Percentiles rank a stretch among this genome's conserved stretches.
These are phyloP conservation scores for Nycticorax nycticorax DNA, from an alignment of 2,113 vertebrate species.

Conservation along the genomic window DNA sequence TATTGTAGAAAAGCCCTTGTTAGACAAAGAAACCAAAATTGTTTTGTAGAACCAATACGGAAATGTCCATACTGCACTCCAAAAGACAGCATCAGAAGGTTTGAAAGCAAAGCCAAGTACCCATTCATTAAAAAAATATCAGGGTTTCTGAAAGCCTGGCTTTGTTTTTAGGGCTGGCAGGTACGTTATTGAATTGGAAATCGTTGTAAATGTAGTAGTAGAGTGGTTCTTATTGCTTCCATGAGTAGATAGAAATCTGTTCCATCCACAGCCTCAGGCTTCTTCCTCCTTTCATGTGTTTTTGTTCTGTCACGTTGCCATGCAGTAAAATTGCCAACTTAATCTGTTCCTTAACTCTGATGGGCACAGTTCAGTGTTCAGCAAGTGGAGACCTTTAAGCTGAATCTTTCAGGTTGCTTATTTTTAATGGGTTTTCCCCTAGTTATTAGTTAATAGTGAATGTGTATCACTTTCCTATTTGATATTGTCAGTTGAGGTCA, in stretches of 20 bases:
- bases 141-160: not conserved
- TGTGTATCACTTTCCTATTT: not conserved
- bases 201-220: not conserved
- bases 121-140: not conserved
- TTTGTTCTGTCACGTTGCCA: not conserved
- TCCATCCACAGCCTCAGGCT: conserved; percentile 16
- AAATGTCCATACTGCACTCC: not conserved
- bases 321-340: not conserved
- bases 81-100: not conserved
- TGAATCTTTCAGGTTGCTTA: not conserved
- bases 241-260: not conserved
- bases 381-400: not conserved
- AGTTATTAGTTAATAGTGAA: not conserved
- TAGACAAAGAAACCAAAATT: not conserved
- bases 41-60: not conserved
- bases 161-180: conserved; percentile 19
- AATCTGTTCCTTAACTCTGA: not conserved
- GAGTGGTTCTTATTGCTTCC: not conserved
- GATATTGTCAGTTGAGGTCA: not conserved
- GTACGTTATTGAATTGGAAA: not conserved
- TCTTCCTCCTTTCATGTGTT: not conserved
- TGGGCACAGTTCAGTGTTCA: not conserved
- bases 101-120: not conserved
- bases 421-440: not conserved
- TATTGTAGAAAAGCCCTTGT: not conserved